Evolutionary conservation across 1,140 invertebrate species (phyloP).

Genomic region (Eciton burchellii): DNA sequence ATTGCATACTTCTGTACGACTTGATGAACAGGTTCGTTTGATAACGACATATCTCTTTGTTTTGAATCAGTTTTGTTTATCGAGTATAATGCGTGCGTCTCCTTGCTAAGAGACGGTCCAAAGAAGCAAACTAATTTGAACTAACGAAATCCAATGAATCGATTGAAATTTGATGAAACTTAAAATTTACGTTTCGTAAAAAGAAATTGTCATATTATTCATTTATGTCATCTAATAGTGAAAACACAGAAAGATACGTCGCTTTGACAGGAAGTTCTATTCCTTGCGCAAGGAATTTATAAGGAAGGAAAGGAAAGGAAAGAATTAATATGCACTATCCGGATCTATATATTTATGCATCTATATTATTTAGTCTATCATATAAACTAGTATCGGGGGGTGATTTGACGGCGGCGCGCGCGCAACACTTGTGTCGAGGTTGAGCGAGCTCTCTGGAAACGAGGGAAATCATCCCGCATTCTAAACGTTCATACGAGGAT

Average conservation of each 20-base stretch:
- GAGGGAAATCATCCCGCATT: constrained; percentile 60
- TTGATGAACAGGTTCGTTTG: background rate
- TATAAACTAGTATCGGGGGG: background rate
- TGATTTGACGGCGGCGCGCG: background rate
- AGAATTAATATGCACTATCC: constrained; percentile 16
- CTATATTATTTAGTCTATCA: background rate
- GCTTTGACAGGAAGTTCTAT: background rate
- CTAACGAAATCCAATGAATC: background rate
- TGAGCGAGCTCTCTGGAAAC: background rate
- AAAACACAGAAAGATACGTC: background rate
- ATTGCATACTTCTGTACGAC: background rate
- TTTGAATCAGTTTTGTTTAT: background rate
- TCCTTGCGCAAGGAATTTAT: constrained; percentile 20
- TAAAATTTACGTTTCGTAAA: too few species aligned
- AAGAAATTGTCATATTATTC: too few species aligned
- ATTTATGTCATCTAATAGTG: too few species aligned
- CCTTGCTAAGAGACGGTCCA: background rate
- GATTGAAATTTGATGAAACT: background rate
- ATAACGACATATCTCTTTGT: background rate
- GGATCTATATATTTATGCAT: constrained; percentile 11
- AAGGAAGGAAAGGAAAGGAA: background rate
- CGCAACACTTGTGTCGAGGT: background rate
- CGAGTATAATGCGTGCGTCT: background rate
- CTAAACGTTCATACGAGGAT: constrained; percentile 62
- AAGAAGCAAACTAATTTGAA: background rate